Evolutionary conservation across 2,797 vertebrate genomes (phyloP).

Genomic region (Thunnus albacares): DNA sequence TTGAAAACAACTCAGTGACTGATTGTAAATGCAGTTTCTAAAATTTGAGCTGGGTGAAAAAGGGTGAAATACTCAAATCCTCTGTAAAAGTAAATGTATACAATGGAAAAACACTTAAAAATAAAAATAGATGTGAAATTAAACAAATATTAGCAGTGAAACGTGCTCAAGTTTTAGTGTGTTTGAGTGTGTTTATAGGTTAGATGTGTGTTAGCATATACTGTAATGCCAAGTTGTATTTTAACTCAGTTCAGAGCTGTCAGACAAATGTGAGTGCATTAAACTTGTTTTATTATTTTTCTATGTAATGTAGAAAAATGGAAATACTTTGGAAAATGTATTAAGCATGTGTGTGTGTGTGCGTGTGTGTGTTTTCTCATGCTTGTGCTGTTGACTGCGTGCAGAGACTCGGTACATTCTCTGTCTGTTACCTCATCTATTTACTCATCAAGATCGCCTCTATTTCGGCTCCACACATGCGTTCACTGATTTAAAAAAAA

Average conservation of each 20-base stretch:
- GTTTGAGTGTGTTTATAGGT: too few species aligned
- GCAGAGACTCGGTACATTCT: slow-evolving; percentile 11
- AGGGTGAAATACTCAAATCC: neutral
- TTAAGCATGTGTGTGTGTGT: neutral
- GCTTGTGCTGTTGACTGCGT: neutral
- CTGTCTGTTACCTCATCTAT: slow-evolving; percentile 30
- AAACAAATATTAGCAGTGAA: neutral
- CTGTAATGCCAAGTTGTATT: too few species aligned
- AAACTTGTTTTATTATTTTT: neutral
- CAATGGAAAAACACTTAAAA: too few species aligned
- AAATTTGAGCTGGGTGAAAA: neutral
- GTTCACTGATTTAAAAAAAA: neutral
- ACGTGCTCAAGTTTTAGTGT: too few species aligned
- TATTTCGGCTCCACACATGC: neutral
- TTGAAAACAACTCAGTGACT: neutral
- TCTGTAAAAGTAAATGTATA: too few species aligned
- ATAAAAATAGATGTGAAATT: too few species aligned
- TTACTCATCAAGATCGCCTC: neutral
- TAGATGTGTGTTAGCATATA: too few species aligned
- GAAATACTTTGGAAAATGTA: neutral
- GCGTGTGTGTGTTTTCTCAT: neutral
- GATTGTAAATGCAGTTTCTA: neutral
- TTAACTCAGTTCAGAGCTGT: too few species aligned
- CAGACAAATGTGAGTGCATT: neutral
- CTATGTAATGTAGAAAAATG: neutral